Base-by-base conservation (phyloP, 2,113 vertebrate species). In the Myiopsitta monachus region DNA sequence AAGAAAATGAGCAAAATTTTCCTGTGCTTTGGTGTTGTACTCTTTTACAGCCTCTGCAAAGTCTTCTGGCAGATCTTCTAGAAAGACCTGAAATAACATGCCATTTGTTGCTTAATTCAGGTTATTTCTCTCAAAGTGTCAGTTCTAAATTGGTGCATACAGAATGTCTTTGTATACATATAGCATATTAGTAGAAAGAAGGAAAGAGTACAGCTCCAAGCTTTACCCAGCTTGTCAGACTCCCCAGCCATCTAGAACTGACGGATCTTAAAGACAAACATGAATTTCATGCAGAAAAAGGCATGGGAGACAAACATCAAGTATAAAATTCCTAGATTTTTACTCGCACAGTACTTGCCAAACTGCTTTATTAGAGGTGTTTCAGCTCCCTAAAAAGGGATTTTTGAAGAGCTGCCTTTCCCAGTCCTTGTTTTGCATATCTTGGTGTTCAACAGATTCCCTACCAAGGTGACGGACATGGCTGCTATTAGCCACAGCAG, bases 1-100 rank as follows among this genome's bases (percentile, higher is more conserved):
- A 64, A 97, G 93, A 83, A 97, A 97, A 54, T 93, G 92, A 82
- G 83, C 95, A 92, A 96, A 96, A 30, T 96, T 96, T 44, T 94
- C 67, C 47, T 86, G 7, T 52, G 92, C 86, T 86, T 83, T 96
- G 54, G 27, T 54, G 36, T 97, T 97, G 84, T 96, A 94, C 19
- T 97, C 91, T 27, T 96, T 28, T 41, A 95, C 77, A 85, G 91
- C 82, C 41, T 36, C 23, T 49, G 90, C 95, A 93, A 97, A 97
- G 12, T 97, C 95, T 82, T 95, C 27, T 64, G 96, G 96, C 23
- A 96, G 96, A 70, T 91, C 84, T 46, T 96, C 91, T 55, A 97
- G 87, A 78, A 97, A 92, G 28, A 94, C 94, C 96, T 97, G 55
- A 73, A 87, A 88, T 49, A 81, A 47, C 36, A 67, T 36, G 36